A percentile compares a stretch with the other conserved stretches of the same genome.
Conservation (phyloP, 92 coral and sea anemone genomes). For the Porites cylindrica region DNA sequence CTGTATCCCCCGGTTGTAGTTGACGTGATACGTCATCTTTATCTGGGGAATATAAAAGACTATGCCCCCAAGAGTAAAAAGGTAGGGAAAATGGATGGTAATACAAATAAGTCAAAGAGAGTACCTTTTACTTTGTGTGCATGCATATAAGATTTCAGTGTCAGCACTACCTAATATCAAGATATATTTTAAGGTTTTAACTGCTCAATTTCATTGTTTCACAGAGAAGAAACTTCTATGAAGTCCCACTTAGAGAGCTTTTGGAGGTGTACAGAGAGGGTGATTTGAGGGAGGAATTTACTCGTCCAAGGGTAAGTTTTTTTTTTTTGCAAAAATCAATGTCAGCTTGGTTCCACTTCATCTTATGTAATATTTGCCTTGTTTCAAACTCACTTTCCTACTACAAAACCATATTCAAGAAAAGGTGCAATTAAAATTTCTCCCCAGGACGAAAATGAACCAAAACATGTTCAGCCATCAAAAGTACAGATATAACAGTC, state of each 20-base stretch:
- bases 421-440: no score
- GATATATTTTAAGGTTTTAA: background rate
- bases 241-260: background rate
- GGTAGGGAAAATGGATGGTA: background rate
- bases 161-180: background rate
- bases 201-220: background rate
- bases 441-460: no score
- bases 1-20: background rate
- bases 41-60: background rate
- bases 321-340: no score
- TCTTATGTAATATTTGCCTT: no score
- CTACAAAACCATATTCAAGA: no score
- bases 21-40: background rate
- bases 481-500: no score
- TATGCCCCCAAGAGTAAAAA: background rate
- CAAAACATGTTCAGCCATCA: no score
- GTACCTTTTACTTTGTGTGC: no score
- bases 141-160: no score
- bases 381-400: no score
- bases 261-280: background rate
- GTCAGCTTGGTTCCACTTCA: no score
- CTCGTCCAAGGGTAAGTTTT: no score
- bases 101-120: background rate
- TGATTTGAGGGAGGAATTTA: background rate
- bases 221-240: background rate